Evolutionary conservation across 2,888 invertebrate species (phyloP).

Genomic region (Drosophila gaucha): DNA sequence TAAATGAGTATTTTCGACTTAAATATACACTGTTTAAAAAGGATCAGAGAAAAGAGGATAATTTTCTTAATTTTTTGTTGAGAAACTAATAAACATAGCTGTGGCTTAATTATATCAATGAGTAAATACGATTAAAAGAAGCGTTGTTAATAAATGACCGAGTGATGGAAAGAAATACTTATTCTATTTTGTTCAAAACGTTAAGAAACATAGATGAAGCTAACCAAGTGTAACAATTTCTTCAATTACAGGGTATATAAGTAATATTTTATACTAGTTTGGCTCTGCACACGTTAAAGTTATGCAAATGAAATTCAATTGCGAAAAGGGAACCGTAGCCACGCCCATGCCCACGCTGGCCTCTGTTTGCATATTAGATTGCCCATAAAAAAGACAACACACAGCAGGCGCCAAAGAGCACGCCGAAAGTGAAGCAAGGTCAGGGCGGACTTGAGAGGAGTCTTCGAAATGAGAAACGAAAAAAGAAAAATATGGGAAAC

Average conservation of each 20-base stretch:
- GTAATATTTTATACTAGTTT: conserved; percentile 58
- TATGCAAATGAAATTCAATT: conserved; percentile 74
- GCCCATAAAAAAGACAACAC: conserved; percentile 68
- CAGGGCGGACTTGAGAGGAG: conserved; percentile 17
- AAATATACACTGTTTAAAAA: too few species aligned
- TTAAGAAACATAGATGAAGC: too few species aligned
- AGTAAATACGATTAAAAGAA: too few species aligned
- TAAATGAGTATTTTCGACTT: too few species aligned
- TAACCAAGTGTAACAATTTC: neutral
- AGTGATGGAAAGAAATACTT: too few species aligned
- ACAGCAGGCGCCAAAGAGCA: conserved; percentile 28
- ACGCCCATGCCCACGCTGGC: conserved; percentile 34
- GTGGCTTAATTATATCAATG: too few species aligned
- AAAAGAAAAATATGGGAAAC: neutral
- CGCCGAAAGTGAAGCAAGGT: conserved; percentile 31
- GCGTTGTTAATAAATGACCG: too few species aligned
- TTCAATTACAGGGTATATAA: conserved; percentile 14
- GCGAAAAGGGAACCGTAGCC: conserved; percentile 34
- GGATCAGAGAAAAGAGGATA: too few species aligned
- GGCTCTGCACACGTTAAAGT: conserved; percentile 53
- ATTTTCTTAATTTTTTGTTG: too few species aligned
- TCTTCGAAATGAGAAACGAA: conserved; percentile 4
- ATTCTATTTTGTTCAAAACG: too few species aligned
- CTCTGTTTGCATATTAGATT: conserved; percentile 77
- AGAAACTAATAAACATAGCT: too few species aligned